Evolutionary conservation across 2,888 invertebrate species (phyloP).

Genomic region (Tetrapedia diversipes): DNA sequence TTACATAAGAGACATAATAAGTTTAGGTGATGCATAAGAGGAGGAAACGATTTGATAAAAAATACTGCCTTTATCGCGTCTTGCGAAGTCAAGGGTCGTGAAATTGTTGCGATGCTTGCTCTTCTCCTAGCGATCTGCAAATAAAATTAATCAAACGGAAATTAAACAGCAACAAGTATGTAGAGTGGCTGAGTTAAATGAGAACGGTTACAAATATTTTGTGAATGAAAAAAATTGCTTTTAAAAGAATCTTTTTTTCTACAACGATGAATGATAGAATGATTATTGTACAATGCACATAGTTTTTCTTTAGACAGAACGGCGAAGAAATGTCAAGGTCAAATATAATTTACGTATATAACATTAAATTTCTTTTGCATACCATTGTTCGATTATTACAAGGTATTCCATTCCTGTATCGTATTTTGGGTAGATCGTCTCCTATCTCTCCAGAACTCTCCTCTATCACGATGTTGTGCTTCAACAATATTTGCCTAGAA

Average conservation of each 20-base stretch:
- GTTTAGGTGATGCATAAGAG: background rate
- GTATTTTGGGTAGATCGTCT: constrained; percentile 77
- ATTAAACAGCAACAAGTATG: background rate
- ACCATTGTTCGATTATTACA: constrained; percentile 81
- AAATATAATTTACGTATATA: background rate
- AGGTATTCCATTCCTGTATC: constrained; percentile 76
- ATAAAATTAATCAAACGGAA: constrained; percentile 44
- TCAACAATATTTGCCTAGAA: constrained; percentile 77
- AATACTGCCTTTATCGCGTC: constrained; percentile 77
- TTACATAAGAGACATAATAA: background rate
- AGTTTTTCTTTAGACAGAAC: no score
- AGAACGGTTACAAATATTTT: no score
- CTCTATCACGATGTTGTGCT: constrained; percentile 79
- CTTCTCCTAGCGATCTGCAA: constrained; percentile 83
- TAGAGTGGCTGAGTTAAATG: background rate
- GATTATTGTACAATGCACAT: no score
- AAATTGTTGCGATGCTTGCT: constrained; percentile 85
- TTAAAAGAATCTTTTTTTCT: no score
- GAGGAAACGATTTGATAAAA: constrained; percentile 1
- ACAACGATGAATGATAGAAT: no score
- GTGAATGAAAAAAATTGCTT: no score
- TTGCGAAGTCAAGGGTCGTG: constrained; percentile 80
- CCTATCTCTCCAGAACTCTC: constrained; percentile 76
- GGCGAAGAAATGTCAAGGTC: no score
- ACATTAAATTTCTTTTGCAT: constrained; percentile 69